A percentile compares a stretch with the other conserved stretches of the same genome.
Conservation (phyloP, 2,888 invertebrate genomes). For the Chorisops tibialis region DNA sequence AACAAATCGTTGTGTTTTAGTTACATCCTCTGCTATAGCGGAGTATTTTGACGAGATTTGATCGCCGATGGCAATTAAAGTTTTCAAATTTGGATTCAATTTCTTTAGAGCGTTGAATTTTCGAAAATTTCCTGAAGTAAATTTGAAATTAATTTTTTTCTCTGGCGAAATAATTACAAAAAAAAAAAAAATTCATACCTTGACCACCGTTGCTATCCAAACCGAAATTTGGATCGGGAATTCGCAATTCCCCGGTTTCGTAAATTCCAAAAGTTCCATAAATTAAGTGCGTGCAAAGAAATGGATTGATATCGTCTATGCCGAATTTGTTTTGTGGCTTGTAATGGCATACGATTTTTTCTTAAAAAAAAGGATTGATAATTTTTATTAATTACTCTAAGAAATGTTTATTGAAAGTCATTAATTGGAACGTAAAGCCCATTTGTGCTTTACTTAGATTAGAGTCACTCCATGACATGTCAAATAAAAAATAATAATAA, state of each 20-base stretch:
- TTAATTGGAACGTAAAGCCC: no score
- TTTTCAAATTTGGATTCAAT: conserved; percentile 49
- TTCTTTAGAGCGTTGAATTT: conserved; percentile 50
- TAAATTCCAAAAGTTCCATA: conserved; percentile 71
- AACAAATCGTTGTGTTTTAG: conserved; percentile 41
- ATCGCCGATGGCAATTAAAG: conserved; percentile 51
- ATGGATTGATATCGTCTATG: conserved; percentile 63
- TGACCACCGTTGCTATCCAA: conserved; percentile 60
- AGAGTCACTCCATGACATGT: no score
- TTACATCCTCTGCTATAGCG: conserved; percentile 46
- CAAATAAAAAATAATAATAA: no score
- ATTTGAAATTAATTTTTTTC: no score
- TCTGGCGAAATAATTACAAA: no score
- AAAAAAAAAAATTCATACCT: no score
- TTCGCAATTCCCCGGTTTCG: conserved; percentile 53
- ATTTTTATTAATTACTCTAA: background rate
- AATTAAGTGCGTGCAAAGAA: conserved; percentile 71
- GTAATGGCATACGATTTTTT: conserved; percentile 70
- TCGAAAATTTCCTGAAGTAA: conserved; percentile 43
- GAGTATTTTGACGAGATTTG: conserved; percentile 56
- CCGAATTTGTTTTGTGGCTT: conserved; percentile 61
- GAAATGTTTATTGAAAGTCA: no score
- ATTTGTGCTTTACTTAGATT: no score
- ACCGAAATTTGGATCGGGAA: conserved; percentile 63
- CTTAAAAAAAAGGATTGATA: conserved; percentile 45